Evolutionary conservation across 2,113 vertebrate species (phyloP).

Genomic region (Oostethus manadensis): DNA sequence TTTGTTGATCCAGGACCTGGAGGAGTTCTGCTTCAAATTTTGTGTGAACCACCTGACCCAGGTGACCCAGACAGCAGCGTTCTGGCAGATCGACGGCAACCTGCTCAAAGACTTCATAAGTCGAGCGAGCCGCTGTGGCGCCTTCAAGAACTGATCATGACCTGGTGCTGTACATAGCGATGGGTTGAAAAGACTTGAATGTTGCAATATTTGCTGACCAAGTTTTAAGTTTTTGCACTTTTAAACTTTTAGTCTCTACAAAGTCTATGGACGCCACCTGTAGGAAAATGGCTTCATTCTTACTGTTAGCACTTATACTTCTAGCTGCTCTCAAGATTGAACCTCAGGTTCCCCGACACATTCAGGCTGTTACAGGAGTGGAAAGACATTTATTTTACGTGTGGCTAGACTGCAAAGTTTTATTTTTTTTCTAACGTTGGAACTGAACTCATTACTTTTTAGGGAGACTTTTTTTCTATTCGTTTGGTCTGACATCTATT

Average conservation of each 20-base stretch:
- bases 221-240: slow-evolving; percentile 8
- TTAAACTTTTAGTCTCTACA: neutral
- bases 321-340: neutral
- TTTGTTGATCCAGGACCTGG: slow-evolving; percentile 79
- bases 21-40: slow-evolving; percentile 99
- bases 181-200: neutral
- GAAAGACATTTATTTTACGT: neutral
- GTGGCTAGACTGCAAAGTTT: too few relatives aligned
- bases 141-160: slow-evolving; percentile 89
- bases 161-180: neutral
- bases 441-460: neutral
- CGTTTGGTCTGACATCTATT: neutral
- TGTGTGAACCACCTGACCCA: slow-evolving; percentile 96
- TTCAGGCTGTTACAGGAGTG: slow-evolving; percentile 11
- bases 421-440: too few relatives aligned
- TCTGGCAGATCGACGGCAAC: slow-evolving; percentile 93
- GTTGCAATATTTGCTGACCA: slow-evolving; percentile 26
- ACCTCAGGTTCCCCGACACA: slow-evolving; percentile 4
- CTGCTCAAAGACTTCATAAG: slow-evolving; percentile 96
- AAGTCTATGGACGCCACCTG: slow-evolving; percentile 6
- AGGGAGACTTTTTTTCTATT: neutral
- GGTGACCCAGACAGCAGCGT: slow-evolving; percentile 91
- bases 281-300: neutral
- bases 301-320: neutral
- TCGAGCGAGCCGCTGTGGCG: slow-evolving; percentile 93